These are phyloP conservation scores for Pheosia gnoma DNA, from an alignment of 2,888 invertebrate genomes.

Conservation along the genomic window DNA sequence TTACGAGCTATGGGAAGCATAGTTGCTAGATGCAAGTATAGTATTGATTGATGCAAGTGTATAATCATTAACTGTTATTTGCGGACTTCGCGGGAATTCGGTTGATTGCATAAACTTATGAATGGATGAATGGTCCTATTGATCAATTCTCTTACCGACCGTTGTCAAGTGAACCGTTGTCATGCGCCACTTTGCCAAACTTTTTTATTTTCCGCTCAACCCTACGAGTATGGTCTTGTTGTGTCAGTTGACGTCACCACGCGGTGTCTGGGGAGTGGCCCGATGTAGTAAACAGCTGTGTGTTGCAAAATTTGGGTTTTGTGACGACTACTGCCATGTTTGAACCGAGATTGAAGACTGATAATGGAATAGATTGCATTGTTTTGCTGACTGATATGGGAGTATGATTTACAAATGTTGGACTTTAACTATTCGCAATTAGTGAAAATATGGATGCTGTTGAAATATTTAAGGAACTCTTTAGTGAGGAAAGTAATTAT, in stretches of 20 bases:
- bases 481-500: background rate
- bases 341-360: conserved; percentile 4
- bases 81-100: background rate
- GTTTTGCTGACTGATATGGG: background rate
- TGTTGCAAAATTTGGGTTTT: conserved; percentile 9
- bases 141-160: conserved; percentile 46
- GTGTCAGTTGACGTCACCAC: conserved; percentile 20
- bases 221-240: conserved; percentile 25
- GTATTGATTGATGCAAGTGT: no score
- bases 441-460: background rate
- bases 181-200: conserved; percentile 43
- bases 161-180: conserved; percentile 57
- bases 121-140: conserved; percentile 29
- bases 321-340: background rate
- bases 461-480: background rate
- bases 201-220: conserved; percentile 13
- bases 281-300: conserved; percentile 26
- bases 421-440: background rate
- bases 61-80: background rate
- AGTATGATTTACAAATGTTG: background rate
- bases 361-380: conserved; percentile 3
- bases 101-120: background rate
- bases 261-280: conserved; percentile 24
- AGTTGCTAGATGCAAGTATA: background rate
- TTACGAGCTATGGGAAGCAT: background rate